Base-by-base conservation (phyloP, 2,113 vertebrate species). In the Oreochromis spilurus region DNA sequence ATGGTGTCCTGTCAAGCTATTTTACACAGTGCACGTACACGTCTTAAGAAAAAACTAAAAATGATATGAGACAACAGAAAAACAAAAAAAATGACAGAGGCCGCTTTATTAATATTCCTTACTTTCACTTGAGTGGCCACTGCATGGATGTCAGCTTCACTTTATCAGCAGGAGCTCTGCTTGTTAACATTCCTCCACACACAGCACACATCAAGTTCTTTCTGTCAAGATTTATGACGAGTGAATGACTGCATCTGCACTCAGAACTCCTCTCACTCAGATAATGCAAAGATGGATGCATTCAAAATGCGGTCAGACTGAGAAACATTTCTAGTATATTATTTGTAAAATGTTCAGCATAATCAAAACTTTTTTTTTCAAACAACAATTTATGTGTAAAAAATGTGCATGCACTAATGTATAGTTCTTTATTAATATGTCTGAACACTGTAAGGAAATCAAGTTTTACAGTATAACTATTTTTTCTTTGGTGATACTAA, bases 121-220 rank as follows among this genome's bases (percentile, higher is more conserved):
- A 52, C 82, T 93, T 89, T 80, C 84, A 80, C 88, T 82, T 3
- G 38, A 84, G 62, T 60, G 89, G n/a, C 12, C 60, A 5, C 75
- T 84, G 57, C 19, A 57, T 80, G 62, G 65, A 82, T 83, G 92
- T 90, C 93, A 91, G 43, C 40, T 92, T 90, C 86, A 84, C 58
- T 92, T 75, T 87, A 88, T 91, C 89, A 87, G 45, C 52, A 24
- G 72, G 4, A 26, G 34, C 26, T 17, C 36, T n/a, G 86, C 88
- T 91, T 89, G 83, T 93, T 93, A 89, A 94, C 75, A 94, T 92
- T 91, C 92, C 84, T 88, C 40, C 67, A 48, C 70, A 54, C 52
- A 57, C 85, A 52, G 54, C n/a, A 31, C 21, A 62, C 6, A 83
- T 57, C 50, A 10, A 67, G 52, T 34, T 84, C 2, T 7, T 52